Evolutionary conservation across 2,797 vertebrate genomes (phyloP), one percentile per base, ranked within the genome.

Genomic region (Clarias laeviceps): DNA sequence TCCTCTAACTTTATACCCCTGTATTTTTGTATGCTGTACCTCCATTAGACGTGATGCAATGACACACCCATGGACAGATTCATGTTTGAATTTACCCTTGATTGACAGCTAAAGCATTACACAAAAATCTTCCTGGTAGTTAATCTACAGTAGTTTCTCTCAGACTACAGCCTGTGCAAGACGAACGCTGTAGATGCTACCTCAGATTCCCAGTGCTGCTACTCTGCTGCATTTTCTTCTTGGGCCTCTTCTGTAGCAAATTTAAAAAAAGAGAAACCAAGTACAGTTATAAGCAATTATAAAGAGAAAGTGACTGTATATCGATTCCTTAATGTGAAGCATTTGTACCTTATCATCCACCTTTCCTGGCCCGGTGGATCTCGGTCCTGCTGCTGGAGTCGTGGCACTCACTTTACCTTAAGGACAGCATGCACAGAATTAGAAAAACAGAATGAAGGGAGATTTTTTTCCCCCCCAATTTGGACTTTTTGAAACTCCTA

Each of bases 121-220:
- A 50, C 34, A 11, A 9, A 17, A 18, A 18, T 69, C 18, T 70
- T 70, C 68, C 20, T 14, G 68, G 20, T 5, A 15, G 34, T 68
- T 20, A 9, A 50, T 34, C 27, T 32, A 14, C 5, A 11, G 45
- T 12, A 50, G 1, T 11, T 20, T 24, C 9, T 69, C 18, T 34
- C 8, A 1, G 29, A 40, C 65, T 68, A 68, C 34, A 40, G 4
- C 15, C n/a, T 24, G 1, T n/a, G 70, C 24, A 73, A 32, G 17
- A 54, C 0, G 0, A 8, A 17, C 2, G 1, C 27, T n/a, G 1
- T 20, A 4, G 37, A 34, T 4, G 34, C 34, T 83, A 95, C 94
- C 83, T 32, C 1, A 94, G 79, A 40, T 82, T 93, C 79, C 93
- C 94, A 29, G 92, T 87, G 87, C 93, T 94, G 86, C 85, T 93